Percentiles rank a stretch among this genome's conserved stretches.
Evolutionary conservation across 2,888 invertebrate genomes (phyloP).

Genomic region (Drosophila fungiperda): DNA sequence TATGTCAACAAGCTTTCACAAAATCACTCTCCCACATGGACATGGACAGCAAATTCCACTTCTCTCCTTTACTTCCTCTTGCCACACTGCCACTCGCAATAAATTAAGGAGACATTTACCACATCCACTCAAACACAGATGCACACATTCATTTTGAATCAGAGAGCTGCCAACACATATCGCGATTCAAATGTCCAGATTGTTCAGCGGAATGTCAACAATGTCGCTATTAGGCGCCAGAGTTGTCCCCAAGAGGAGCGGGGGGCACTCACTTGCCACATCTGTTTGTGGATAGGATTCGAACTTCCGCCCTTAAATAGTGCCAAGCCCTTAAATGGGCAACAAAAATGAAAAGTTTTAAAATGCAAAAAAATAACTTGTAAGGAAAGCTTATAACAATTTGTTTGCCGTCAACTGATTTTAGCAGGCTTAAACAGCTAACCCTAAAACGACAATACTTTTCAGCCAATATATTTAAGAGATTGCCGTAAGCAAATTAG

Average conservation of each 20-base stretch:
- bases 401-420: neutral
- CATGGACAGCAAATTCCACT: slow-evolving; percentile 29
- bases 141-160: slow-evolving; percentile 32
- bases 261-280: slow-evolving; percentile 13
- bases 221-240: slow-evolving; percentile 65
- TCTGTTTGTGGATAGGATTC: slow-evolving; percentile 30
- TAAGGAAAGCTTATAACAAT: neutral
- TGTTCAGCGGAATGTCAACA: slow-evolving; percentile 63
- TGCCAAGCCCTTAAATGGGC: neutral
- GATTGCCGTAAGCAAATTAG: slow-evolving; percentile 8
- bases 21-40: slow-evolving; percentile 6
- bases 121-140: slow-evolving; percentile 22
- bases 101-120: slow-evolving; percentile 45
- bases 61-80: slow-evolving; percentile 18
- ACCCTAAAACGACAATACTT: neutral
- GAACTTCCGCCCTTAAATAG: slow-evolving; percentile 48
- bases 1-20: slow-evolving; percentile 2
- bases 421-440: neutral
- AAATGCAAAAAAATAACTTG: neutral
- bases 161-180: slow-evolving; percentile 36
- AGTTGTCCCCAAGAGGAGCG: slow-evolving; percentile 17
- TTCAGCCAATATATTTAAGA: neutral
- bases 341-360: slow-evolving; percentile 31
- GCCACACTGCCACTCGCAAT: slow-evolving; percentile 19
- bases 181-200: slow-evolving; percentile 71